Evolutionary conservation across 2,888 invertebrate species (phyloP), one percentile per base, ranked within the genome.

Genomic region (Actias luna): DNA sequence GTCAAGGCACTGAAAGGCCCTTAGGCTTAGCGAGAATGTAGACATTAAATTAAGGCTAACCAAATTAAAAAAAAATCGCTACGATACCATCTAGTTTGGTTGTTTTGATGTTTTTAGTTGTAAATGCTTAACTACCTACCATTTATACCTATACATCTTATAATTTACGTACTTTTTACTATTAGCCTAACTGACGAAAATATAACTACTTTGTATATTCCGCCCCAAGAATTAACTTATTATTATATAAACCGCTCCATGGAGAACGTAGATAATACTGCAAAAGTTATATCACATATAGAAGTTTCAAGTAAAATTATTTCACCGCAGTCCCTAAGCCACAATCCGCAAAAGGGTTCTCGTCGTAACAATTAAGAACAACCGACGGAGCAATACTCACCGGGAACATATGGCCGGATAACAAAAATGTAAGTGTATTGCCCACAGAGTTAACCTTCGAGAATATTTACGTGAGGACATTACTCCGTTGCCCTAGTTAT

Each of bases 351-450:
- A 76, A 78, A 78, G 78, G 77, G 73, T 73, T 70, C 72, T 69
- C 62, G 72, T 74, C 67, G 70, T 75, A 74, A 78, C 78, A 81
- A 81, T 81, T 81, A 81, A 76, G 78, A 69, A 65, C 67, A 29
- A 65, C 70, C 58, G 25, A 64, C 35, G 5, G 55, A 36, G 14
- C 57, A 22, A 31, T 60, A 31, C 29, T 36, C 52, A 18, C 69
- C 68, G 66, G 73, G 70, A 75, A 74, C 80, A 79, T 74, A 75
- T 81, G 79, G 76, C 59, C 33, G 63, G 39, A 25, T 18, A 52
- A 61, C 64, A 61, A 77, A 78, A 78, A 75, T 78, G 71, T 77
- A 71, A 73, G 74, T 71, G 74, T 69, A 74, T 73, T 73, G 71
- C 65, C 70, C 68, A 66, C 67, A 63, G 52, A 55, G 52, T 60